Conservation (phyloP, 2,888 invertebrate genomes). For the Elmis aenea region DNA sequence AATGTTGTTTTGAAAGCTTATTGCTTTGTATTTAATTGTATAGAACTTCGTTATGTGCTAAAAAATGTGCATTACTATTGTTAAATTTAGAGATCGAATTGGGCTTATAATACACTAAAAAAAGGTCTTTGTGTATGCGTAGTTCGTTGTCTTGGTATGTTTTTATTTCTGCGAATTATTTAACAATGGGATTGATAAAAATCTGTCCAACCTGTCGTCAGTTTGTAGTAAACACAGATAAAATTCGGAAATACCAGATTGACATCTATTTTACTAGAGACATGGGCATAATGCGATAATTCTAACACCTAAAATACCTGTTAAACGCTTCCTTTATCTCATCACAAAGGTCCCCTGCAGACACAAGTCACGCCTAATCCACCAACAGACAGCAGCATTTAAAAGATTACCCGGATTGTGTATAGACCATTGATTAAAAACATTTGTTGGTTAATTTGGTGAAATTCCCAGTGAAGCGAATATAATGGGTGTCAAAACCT, state of each 20-base stretch:
- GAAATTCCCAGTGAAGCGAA: constrained; percentile 33
- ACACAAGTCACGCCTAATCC: constrained; percentile 37
- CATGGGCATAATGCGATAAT: constrained; percentile 27
- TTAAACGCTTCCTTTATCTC: constrained; percentile 38
- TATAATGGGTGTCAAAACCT: constrained; percentile 27
- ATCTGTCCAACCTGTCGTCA: constrained; percentile 35
- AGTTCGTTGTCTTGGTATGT: no score
- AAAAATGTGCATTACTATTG: no score
- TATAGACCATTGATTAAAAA: constrained; percentile 42
- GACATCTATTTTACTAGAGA: constrained; percentile 26
- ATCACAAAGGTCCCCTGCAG: constrained; percentile 34
- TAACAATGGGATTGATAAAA: constrained; percentile 13
- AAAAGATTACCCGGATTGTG: constrained; percentile 40
- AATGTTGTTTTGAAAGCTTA: no score
- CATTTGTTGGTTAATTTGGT: constrained; percentile 44
- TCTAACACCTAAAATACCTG: constrained; percentile 39
- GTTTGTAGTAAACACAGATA: constrained; percentile 34
- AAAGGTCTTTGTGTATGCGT: no score
- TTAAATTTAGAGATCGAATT: no score
- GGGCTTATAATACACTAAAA: no score
- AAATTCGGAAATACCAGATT: constrained; percentile 26
- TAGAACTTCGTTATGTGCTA: no score
- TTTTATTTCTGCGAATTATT: not conserved
- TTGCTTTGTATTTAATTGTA: no score
- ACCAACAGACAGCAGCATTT: constrained; percentile 35